Percentiles rank a stretch among this genome's conserved stretches.
phyloP scores from a whole-genome alignment of 2,888 invertebrate species.

The Ormyrus thymus region DNA sequence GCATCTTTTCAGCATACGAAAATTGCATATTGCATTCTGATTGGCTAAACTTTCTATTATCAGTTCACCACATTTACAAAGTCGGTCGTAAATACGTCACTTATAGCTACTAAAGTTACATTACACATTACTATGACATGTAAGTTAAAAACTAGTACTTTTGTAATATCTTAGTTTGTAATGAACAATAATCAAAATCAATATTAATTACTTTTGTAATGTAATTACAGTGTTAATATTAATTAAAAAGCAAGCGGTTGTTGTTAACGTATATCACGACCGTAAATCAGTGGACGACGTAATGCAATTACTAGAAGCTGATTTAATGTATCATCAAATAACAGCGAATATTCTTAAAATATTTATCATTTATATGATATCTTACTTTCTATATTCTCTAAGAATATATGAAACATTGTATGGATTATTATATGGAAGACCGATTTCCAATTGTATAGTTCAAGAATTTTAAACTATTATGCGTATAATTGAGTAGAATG shows the following conservation, averaged over 20 bases:
- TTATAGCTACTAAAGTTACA: conserved; percentile 21
- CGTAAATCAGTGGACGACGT: conserved; percentile 6
- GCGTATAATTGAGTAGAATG: conserved; percentile 6
- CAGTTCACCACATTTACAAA: not conserved
- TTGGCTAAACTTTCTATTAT: not conserved
- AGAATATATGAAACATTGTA: not conserved
- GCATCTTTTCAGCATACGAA: not conserved
- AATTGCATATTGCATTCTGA: not conserved
- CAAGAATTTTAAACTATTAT: conserved; percentile 26
- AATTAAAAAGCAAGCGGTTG: not conserved
- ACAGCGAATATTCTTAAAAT: not conserved
- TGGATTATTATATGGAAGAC: not conserved
- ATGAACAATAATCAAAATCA: conserved; percentile 4
- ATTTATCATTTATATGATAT: not conserved
- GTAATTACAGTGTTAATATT: conserved; percentile 37
- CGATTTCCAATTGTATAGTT: conserved; percentile 28
- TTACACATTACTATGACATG: conserved; percentile 1
- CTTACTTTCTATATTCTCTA: no score
- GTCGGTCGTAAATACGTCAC: conserved; percentile 27
- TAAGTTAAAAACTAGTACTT: conserved; percentile 33
- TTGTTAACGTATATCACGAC: not conserved
- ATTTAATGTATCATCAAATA: not conserved
- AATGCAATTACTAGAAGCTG: conserved; percentile 15
- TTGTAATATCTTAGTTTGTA: conserved; percentile 34
- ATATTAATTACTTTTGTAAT: conserved; percentile 40